Evolutionary conservation across 92 coral and sea anemone genomes (phyloP).

Genomic region (Heliopora coerulea): DNA sequence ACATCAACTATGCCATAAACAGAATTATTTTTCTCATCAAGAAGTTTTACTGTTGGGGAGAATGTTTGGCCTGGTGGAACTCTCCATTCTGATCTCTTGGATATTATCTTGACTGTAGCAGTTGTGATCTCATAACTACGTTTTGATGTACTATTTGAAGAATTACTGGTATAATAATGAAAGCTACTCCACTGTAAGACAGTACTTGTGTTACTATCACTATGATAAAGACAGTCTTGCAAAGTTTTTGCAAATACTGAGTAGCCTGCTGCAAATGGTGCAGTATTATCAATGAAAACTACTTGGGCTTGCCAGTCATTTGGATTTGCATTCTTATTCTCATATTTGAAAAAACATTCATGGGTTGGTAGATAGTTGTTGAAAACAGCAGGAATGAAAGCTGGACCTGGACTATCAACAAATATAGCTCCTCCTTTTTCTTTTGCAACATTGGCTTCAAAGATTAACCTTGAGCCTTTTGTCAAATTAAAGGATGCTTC

Average conservation of each 20-base stretch:
- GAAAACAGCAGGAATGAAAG: slow-evolving; percentile 62
- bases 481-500: slow-evolving; percentile 62
- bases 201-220: not conserved
- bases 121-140: slow-evolving; percentile 61
- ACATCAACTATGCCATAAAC: slow-evolving; percentile 77
- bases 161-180: slow-evolving; percentile 50
- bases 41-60: slow-evolving; percentile 55
- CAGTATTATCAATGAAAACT: slow-evolving; percentile 56
- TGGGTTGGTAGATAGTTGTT: slow-evolving; percentile 54
- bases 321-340: slow-evolving; percentile 47
- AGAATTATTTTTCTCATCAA: slow-evolving; percentile 69
- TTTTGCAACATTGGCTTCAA: slow-evolving; percentile 59
- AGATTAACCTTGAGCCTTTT: slow-evolving; percentile 53
- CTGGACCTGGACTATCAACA: slow-evolving; percentile 77
- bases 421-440: slow-evolving; percentile 82
- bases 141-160: slow-evolving; percentile 43
- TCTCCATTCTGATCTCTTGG: slow-evolving; percentile 62
- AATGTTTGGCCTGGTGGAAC: slow-evolving; percentile 78
- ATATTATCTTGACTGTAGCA: slow-evolving; percentile 63
- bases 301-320: slow-evolving; percentile 75
- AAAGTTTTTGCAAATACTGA: slow-evolving; percentile 68
- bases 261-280: slow-evolving; percentile 54
- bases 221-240: slow-evolving; percentile 42
- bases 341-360: slow-evolving; percentile 75
- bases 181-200: slow-evolving; percentile 67